Base-by-base conservation (phyloP, 2,797 vertebrate genomes). In the Pantherophis alleghaniensis region DNA sequence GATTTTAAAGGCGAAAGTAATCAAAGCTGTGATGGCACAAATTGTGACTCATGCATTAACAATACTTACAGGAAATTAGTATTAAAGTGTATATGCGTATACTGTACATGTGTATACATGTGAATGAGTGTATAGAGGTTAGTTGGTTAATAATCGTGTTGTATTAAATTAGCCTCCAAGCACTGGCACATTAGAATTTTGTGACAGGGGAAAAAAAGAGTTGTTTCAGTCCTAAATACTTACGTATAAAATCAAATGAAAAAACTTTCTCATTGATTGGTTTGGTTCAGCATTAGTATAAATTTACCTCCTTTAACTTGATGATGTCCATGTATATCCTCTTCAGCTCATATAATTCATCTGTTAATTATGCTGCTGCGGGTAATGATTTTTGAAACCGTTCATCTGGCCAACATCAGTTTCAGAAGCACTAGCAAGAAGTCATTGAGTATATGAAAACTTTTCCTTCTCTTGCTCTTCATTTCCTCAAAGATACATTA, bases 1-100 rank as follows among this genome's bases (percentile, higher is more conserved):
- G 37, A 88, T 63, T 93, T 94, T 90, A 42, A 91, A 55, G 69
- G 90, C 55, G 28, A 94, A 79, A 14, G 66, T 66, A 95, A 60
- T 92, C 60, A 91, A 93, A 5, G 59, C 94, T 74, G 2, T 37
- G 32, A 86, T 59, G 61, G 42, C 61, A 60, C 90, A 69, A 59
- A 53, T 51, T 87, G 83, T 90, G 83, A 91, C 12, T 86, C 88
- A 51, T 88, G 55, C 10, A 11, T 89, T 63, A 63, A 86, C 55
- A 89, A 86, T 57, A 32, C 11, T n/a, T 83, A 12, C 11, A 66
- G 60, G n/a, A n/a, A 91, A 83, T 83, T 22, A 47, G 10, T 42
- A 37, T 24, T 83, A 24, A 83, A 89, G 6, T 55, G 20, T 83
- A 42, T 83, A 20, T 83, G 10, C 42, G 12, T 47, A 24, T 83